These are phyloP conservation scores for Stenolophus ochropezus DNA, from an alignment of 2,888 invertebrate species.

Conservation along the genomic window DNA sequence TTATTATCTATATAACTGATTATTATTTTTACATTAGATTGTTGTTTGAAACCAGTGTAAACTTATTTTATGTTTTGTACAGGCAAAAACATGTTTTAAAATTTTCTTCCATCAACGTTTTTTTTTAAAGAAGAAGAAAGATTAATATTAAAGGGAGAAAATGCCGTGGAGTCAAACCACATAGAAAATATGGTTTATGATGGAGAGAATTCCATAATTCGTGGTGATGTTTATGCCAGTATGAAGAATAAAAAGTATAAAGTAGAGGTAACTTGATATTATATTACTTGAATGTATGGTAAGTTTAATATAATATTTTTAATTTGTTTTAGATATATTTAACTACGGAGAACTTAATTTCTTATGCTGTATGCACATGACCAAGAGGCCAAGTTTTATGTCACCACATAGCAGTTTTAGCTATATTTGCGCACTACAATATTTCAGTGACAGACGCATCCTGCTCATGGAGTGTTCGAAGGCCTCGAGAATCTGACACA, in stretches of 20 bases:
- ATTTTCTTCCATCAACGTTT: conserved; percentile 24
- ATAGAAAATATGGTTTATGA: conserved; percentile 25
- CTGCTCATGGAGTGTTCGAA: conserved; percentile 12
- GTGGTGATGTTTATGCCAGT: conserved; percentile 10
- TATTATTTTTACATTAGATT: too few relatives aligned
- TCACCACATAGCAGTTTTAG: conserved; percentile 1
- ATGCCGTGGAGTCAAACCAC: conserved; percentile 29
- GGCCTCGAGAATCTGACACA: background rate
- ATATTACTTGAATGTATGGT: background rate
- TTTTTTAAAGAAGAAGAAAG: background rate
- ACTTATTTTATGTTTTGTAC: conserved; percentile 1
- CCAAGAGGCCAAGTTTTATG: conserved; percentile 6
- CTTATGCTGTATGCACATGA: background rate
- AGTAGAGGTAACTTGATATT: conserved; percentile 16
- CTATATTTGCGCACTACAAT: conserved; percentile 15
- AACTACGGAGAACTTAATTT: conserved; percentile 8
- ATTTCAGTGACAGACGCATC: background rate
- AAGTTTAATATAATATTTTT: background rate
- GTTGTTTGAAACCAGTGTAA: background rate
- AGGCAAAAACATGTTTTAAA: conserved; percentile 5
- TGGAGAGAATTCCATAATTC: background rate
- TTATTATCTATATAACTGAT: background rate
- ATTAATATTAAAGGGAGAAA: conserved; percentile 7
- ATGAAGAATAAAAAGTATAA: conserved; percentile 16
- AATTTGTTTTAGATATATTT: background rate